These are phyloP conservation scores for Odocoileus hemionus DNA, from an alignment of 2,113 vertebrate species.

Conservation along the genomic window DNA sequence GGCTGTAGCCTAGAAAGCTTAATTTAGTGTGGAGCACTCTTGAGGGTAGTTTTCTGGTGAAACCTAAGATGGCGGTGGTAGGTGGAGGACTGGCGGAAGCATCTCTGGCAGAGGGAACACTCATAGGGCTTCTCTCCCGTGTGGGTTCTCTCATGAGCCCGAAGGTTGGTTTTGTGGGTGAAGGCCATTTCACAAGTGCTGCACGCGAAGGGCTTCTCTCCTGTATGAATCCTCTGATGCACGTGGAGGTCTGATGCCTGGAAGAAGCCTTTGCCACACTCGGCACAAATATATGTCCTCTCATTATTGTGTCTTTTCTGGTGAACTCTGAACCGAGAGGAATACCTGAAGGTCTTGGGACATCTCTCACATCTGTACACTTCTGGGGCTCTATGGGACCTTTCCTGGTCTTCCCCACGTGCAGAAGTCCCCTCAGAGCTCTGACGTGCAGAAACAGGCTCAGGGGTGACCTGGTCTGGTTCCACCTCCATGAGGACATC, in stretches of 20 bases:
- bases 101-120: not conserved
- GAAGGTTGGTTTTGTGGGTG: not conserved
- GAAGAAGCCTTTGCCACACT: conserved; percentile 12
- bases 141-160: conserved; percentile 17
- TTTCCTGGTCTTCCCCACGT: too few species aligned
- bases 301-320: conserved; percentile 31
- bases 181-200: not conserved
- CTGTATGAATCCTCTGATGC: not conserved
- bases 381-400: rapidly evolving
- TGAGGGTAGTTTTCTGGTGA: not conserved
- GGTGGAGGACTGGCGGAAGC: conserved; percentile 42
- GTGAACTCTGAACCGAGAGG: not conserved
- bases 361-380: conserved; percentile 5
- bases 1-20: not conserved
- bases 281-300: not conserved
- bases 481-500: not conserved
- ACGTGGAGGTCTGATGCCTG: not conserved
- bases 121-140: not conserved
- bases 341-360: not conserved
- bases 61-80: conserved; percentile 14
- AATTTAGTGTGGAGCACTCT: rapidly evolving
- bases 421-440: not conserved
- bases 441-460: not conserved
- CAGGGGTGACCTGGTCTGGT: not conserved
- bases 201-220: not conserved